Percentiles rank a stretch among this genome's conserved stretches.
Conservation (phyloP, 2,888 invertebrate genomes). For the Plagodis pulveraria region DNA sequence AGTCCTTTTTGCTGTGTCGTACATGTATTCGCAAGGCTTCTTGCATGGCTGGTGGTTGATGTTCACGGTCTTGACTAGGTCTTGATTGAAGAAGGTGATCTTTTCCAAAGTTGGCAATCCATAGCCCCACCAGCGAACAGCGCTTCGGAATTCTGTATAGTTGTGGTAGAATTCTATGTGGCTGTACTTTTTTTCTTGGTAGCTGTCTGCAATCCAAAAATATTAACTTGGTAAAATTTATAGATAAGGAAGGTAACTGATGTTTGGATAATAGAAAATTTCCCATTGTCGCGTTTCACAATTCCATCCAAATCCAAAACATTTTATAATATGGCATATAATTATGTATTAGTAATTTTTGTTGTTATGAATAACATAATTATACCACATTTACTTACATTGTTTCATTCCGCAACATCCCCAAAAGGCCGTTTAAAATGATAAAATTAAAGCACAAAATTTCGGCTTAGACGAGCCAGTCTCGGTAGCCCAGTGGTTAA, state of each 20-base stretch:
- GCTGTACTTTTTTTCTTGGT: conserved; percentile 85
- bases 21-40: conserved; percentile 57
- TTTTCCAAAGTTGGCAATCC: conserved; percentile 71
- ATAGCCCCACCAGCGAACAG: conserved; percentile 75
- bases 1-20: conserved; percentile 50
- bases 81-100: conserved; percentile 58
- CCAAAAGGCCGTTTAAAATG: too few relatives aligned
- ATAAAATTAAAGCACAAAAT: too few relatives aligned
- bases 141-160: conserved; percentile 56
- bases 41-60: conserved; percentile 57
- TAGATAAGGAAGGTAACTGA: not conserved
- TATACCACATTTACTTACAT: too few relatives aligned
- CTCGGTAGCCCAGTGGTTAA: too few relatives aligned
- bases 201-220: conserved; percentile 76
- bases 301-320: too few relatives aligned
- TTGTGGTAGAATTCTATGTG: conserved; percentile 76
- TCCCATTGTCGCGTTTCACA: too few relatives aligned
- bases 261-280: not conserved
- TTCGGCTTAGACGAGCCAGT: too few relatives aligned
- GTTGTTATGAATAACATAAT: too few relatives aligned
- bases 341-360: too few relatives aligned
- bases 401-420: too few relatives aligned
- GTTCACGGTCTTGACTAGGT: conserved; percentile 52
- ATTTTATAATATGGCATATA: too few relatives aligned
- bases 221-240: not conserved